Conservation (phyloP, 2,113 vertebrate species). For the Cichladusa arquata region DNA sequence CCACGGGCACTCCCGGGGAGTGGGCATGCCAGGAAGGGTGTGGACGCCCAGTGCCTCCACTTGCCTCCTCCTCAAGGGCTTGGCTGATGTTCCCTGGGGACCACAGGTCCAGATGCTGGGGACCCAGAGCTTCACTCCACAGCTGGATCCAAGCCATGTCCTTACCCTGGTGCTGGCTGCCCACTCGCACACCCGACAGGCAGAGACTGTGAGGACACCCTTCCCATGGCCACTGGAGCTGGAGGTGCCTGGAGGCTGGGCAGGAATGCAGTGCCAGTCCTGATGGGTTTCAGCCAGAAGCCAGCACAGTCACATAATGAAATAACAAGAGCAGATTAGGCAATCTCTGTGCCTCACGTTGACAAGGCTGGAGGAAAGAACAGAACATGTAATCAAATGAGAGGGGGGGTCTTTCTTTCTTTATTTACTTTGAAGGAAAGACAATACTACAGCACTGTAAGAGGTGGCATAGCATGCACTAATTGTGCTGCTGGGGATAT, state of each 20-base stretch:
- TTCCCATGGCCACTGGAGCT: neutral
- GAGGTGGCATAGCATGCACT: neutral
- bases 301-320: constrained; percentile 17
- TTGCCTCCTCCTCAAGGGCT: neutral
- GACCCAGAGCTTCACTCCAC: neutral
- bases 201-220: neutral
- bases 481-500: neutral
- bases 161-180: neutral
- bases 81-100: neutral
- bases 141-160: neutral
- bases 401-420: neutral
- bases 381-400: constrained; percentile 35
- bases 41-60: neutral
- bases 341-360: constrained; percentile 18
- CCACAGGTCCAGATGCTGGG: neutral
- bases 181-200: fast-evolving
- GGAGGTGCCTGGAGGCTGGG: neutral
- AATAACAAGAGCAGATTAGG: constrained; percentile 48
- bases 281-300: neutral
- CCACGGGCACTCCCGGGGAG: neutral
- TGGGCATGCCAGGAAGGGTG: neutral
- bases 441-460: neutral
- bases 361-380: constrained; percentile 38
- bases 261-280: neutral
- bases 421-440: constrained; percentile 2